Percentiles rank a stretch among this genome's conserved stretches.
Conservation (phyloP, 2,888 invertebrate species). For the Acanthoscelides obtectus region DNA sequence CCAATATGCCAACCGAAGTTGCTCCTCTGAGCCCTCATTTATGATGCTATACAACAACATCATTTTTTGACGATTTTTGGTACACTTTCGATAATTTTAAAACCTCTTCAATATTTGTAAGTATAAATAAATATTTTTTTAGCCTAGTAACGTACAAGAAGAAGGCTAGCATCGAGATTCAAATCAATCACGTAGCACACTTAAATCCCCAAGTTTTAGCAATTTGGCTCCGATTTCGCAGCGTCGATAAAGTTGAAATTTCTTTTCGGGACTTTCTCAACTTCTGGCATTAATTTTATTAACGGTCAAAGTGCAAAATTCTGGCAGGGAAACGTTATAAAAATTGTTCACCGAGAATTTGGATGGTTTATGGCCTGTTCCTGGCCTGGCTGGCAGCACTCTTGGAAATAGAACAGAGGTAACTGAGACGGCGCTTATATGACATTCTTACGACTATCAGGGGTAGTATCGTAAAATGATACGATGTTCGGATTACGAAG, state of each 20-base stretch:
- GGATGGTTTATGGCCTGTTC: background rate
- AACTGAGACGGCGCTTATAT: background rate
- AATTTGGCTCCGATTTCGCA: constrained; percentile 13
- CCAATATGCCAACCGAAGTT: no score
- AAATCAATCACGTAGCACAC: constrained; percentile 17
- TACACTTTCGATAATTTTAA: no score
- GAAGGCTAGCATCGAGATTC: constrained; percentile 4
- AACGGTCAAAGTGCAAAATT: constrained; percentile 2
- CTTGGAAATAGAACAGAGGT: background rate
- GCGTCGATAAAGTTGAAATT: constrained; percentile 10
- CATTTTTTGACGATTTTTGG: no score
- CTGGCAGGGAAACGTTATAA: constrained; percentile 1
- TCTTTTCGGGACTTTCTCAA: constrained; percentile 4
- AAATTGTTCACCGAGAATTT: background rate
- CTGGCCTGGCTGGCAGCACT: background rate
- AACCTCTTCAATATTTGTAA: no score
- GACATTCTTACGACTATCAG: background rate
- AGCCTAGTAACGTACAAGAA: background rate
- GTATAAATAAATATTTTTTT: no score
- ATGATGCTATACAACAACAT: no score
- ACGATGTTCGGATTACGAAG: background rate
- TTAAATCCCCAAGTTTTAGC: constrained; percentile 10
- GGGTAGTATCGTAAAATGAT: background rate
- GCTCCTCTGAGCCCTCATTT: no score
- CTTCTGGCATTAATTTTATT: constrained; percentile 2